Evolutionary conservation across 1,140 invertebrate species (phyloP).

Genomic region (Medauroidea extradentata): DNA sequence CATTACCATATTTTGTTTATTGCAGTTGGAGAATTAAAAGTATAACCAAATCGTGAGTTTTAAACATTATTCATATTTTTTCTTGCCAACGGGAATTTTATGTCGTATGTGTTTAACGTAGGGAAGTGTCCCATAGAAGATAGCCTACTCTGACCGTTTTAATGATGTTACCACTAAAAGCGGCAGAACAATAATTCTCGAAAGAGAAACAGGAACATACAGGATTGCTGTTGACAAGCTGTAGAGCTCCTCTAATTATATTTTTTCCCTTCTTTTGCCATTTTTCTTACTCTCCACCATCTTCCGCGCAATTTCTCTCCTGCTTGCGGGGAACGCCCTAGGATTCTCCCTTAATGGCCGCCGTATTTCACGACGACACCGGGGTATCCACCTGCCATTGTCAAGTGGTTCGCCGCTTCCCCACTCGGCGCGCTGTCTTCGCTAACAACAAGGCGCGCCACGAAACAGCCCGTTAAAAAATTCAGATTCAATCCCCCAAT

Average conservation of each 20-base stretch:
- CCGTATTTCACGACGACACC: not conserved
- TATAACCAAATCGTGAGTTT: no score
- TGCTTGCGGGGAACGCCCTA: not conserved
- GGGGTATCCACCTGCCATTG: constrained; percentile 25
- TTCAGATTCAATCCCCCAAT: not conserved
- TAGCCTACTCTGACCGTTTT: no score
- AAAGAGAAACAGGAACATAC: constrained; percentile 14
- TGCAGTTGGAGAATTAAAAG: no score
- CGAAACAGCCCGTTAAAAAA: constrained; percentile 8
- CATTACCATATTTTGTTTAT: no score
- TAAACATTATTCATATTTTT: no score
- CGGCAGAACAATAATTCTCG: not conserved
- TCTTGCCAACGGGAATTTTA: no score
- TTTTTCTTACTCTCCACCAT: constrained; percentile 14
- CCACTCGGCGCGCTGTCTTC: not conserved
- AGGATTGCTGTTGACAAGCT: constrained; percentile 16
- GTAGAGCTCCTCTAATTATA: constrained; percentile 26
- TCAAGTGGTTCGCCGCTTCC: constrained; percentile 21
- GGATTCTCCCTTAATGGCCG: no score
- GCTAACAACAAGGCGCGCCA: not conserved
- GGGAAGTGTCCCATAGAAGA: no score
- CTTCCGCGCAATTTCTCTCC: constrained; percentile 6
- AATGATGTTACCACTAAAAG: no score
- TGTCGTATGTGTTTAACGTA: no score
- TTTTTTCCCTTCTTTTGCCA: constrained; percentile 22